Percentiles rank a stretch among this genome's conserved stretches.
Evolutionary conservation across 2,888 invertebrate species (phyloP).

Genomic region (Andrena minutula): DNA sequence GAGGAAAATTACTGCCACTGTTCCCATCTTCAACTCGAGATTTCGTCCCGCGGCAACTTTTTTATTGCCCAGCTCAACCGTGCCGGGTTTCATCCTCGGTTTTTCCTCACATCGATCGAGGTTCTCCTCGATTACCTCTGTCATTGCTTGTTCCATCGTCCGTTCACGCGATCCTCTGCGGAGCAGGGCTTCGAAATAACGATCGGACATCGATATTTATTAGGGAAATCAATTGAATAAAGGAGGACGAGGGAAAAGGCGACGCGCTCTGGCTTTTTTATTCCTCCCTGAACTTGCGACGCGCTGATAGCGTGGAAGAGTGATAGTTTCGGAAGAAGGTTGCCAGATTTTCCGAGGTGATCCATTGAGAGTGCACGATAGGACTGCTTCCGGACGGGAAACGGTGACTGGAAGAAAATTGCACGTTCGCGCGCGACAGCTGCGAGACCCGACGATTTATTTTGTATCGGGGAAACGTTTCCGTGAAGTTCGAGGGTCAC

Average conservation of each 20-base stretch:
- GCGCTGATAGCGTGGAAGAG: background rate
- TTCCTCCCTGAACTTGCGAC: background rate
- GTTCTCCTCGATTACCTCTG: slow-evolving; percentile 16
- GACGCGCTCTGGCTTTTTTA: background rate
- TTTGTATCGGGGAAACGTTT: slow-evolving; percentile 28
- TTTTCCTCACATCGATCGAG: slow-evolving; percentile 27
- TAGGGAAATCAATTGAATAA: background rate
- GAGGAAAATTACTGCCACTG: slow-evolving; percentile 20
- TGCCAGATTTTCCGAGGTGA: background rate
- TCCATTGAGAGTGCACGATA: background rate
- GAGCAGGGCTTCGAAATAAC: background rate
- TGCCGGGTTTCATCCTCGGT: slow-evolving; percentile 6
- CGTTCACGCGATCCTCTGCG: background rate
- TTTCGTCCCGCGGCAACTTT: background rate
- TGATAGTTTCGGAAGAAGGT: background rate
- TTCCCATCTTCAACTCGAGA: slow-evolving; percentile 4
- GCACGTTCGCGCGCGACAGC: slow-evolving; percentile 20
- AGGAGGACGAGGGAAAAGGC: background rate
- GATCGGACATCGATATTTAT: slow-evolving; percentile 1
- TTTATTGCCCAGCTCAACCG: slow-evolving; percentile 6
- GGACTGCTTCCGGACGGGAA: slow-evolving; percentile 11
- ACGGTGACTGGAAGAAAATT: slow-evolving; percentile 35
- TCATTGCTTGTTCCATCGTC: slow-evolving; percentile 3
- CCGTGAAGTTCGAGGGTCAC: slow-evolving; percentile 6
- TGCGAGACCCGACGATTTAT: slow-evolving; percentile 27